Conservation (phyloP, 2,113 vertebrate genomes). For the Eleginops maclovinus region DNA sequence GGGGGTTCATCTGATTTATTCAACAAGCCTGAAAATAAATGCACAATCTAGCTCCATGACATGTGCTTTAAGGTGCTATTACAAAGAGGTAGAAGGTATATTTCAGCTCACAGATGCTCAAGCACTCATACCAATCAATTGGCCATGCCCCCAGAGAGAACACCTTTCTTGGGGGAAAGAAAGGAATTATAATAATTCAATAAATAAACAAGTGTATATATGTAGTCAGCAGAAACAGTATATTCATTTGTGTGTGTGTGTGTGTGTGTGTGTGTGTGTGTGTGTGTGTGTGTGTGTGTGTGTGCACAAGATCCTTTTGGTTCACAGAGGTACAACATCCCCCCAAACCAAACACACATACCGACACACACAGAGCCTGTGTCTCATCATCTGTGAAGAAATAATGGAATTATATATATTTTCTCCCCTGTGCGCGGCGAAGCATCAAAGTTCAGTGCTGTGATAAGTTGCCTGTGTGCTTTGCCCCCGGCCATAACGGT, state of each 20-base stretch:
- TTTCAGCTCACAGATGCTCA: slow-evolving; percentile 61
- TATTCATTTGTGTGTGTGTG: slow-evolving; percentile 41
- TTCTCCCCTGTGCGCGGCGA: slow-evolving; percentile 75
- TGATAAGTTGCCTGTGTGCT: slow-evolving; percentile 84
- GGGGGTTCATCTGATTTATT: slow-evolving; percentile 40
- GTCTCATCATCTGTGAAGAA: slow-evolving; percentile 88
- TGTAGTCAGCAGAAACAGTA: slow-evolving; percentile 72
- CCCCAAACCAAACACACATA: not conserved
- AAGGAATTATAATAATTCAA: slow-evolving; percentile 74
- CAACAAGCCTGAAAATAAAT: slow-evolving; percentile 55
- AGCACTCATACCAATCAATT: slow-evolving; percentile 67
- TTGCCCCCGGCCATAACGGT: slow-evolving; percentile 84
- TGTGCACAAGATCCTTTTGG: slow-evolving; percentile 41
- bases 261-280: slow-evolving; percentile 33
- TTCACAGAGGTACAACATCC: slow-evolving; percentile 53
- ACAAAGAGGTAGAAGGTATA: slow-evolving; percentile 53
- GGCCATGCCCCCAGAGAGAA: slow-evolving; percentile 60
- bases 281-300: slow-evolving; percentile 32
- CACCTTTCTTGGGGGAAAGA: slow-evolving; percentile 46
- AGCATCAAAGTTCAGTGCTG: slow-evolving; percentile 85
- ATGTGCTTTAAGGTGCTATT: slow-evolving; percentile 58
- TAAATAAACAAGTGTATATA: slow-evolving; percentile 74
- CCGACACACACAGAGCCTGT: slow-evolving; percentile 44
- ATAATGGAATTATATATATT: slow-evolving; percentile 91
- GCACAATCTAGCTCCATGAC: slow-evolving; percentile 51